phyloP scores from a whole-genome alignment of 2,888 invertebrate species.

The Scaptomyza cyrtandrae region DNA sequence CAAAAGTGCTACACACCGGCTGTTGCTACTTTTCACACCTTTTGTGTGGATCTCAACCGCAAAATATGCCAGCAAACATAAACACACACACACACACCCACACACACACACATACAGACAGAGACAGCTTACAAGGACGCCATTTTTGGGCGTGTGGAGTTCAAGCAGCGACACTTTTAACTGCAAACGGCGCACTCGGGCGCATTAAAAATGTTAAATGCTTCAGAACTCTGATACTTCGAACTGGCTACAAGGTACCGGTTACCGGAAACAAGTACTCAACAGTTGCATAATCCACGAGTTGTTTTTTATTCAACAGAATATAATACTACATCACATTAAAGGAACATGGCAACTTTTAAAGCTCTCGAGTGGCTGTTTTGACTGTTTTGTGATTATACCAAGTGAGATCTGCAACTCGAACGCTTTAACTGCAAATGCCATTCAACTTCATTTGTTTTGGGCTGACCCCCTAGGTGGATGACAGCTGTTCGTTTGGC shows the following conservation, averaged over 20 bases:
- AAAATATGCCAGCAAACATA: slow-evolving; percentile 44
- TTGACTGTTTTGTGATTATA: slow-evolving; percentile 17
- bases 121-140: slow-evolving; percentile 9
- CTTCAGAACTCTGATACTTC: background rate
- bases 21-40: slow-evolving; percentile 52
- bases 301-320: background rate
- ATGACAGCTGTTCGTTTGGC: slow-evolving; percentile 34
- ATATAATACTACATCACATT: background rate
- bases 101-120: background rate
- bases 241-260: background rate
- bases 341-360: background rate
- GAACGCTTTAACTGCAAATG: slow-evolving; percentile 25
- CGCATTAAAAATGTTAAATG: slow-evolving; percentile 41
- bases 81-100: slow-evolving; percentile 2
- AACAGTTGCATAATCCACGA: background rate
- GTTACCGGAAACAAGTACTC: background rate
- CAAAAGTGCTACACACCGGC: slow-evolving; percentile 47
- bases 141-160: slow-evolving; percentile 1
- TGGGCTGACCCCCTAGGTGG: slow-evolving; percentile 15
- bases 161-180: slow-evolving; percentile 23
- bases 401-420: slow-evolving; percentile 29
- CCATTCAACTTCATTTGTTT: slow-evolving; percentile 55
- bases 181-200: slow-evolving; percentile 37
- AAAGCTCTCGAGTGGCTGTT: background rate
- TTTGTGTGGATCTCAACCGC: slow-evolving; percentile 56